These are phyloP conservation scores for Amphiprion ocellaris DNA, from an alignment of 2,113 vertebrate species.

Conservation along the genomic window DNA sequence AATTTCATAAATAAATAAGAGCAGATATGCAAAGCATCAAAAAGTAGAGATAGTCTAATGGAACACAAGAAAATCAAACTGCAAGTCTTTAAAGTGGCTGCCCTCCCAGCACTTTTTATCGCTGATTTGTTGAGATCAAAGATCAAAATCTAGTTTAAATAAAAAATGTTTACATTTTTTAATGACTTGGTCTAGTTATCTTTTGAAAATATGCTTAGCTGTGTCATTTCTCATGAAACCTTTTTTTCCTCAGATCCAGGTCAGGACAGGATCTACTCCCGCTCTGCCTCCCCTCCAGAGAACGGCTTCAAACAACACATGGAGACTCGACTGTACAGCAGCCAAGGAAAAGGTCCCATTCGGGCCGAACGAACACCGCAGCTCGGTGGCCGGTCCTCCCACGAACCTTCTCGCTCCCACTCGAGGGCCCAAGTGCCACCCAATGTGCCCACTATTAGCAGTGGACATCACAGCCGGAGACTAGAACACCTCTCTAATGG, in stretches of 20 bases:
- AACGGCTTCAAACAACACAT: constrained; percentile 85
- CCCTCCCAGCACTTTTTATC: no score
- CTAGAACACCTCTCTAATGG: constrained; percentile 80
- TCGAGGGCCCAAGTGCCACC: constrained; percentile 68
- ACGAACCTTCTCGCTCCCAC: constrained; percentile 62
- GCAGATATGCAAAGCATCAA: no score
- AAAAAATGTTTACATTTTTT: no score
- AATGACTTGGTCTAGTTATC: no score
- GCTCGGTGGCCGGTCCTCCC: constrained; percentile 68
- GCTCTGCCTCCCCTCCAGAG: constrained; percentile 87
- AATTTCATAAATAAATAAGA: no score
- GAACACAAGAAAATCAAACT: no score
- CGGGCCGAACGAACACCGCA: constrained; percentile 78
- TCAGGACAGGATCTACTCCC: constrained; percentile 84
- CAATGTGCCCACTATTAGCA: constrained; percentile 3
- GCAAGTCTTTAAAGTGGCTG: no score
- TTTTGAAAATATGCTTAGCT: not conserved
- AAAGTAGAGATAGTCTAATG: no score
- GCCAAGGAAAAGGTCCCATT: constrained; percentile 89
- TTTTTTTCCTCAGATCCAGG: constrained; percentile 77
- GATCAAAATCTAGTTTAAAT: no score
- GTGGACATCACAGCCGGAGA: constrained; percentile 64
- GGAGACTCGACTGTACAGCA: constrained; percentile 85
- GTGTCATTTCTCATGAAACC: not conserved
- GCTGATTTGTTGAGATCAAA: no score